Evolutionary conservation across 2,888 invertebrate genomes (phyloP), one percentile per base, ranked within the genome.

Genomic region (Caenorhabditis sinica): DNA sequence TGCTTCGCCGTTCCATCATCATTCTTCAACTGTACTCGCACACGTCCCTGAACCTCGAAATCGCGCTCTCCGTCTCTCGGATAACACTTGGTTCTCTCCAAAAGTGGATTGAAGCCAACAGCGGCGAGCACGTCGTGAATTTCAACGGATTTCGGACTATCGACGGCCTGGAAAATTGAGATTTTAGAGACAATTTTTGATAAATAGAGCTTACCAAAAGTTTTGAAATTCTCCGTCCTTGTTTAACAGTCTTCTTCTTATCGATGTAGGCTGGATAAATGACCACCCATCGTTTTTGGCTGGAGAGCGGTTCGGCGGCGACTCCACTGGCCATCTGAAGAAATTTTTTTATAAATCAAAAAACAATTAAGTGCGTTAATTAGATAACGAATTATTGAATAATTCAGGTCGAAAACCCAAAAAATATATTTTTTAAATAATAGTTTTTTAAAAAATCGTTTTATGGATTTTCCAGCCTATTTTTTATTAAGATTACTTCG

Each of bases 261-360:
- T 99, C 98, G 68, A 99, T 94, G 91, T 98, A 99, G 0, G 97
- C 96, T 76, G 99, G 99, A 93, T 99, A 99, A 85, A 99, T 95
- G 93, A 97, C 97, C 79, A 98, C 95, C 98, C 98, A 99, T 77
- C 94, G 83, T 53, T 85, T 85, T 49, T 75, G 86, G 28, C 83
- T 86, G 2, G 88, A 89, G 36, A 83, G 82, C 4, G 88, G 76
- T 49, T 83, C 77, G 9, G 68, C 43, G 30, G 74, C 51, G 8
- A 77, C 71, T 8, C 43, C 53, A 58, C 53, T 79, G 1, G 61
- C 23, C 83, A 80, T 84, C 80, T 80, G 76, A 56, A n/a, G n/a
- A n/a, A n/a, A n/a, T n/a, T n/a, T n/a, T n/a, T n/a, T n/a, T n/a
- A n/a, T n/a, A 84, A 84, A 43, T 23, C n/a, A 33, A n/a, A 45